phyloP scores from a whole-genome alignment of 1,140 invertebrate species.

The Rhopalosiphum padi region DNA sequence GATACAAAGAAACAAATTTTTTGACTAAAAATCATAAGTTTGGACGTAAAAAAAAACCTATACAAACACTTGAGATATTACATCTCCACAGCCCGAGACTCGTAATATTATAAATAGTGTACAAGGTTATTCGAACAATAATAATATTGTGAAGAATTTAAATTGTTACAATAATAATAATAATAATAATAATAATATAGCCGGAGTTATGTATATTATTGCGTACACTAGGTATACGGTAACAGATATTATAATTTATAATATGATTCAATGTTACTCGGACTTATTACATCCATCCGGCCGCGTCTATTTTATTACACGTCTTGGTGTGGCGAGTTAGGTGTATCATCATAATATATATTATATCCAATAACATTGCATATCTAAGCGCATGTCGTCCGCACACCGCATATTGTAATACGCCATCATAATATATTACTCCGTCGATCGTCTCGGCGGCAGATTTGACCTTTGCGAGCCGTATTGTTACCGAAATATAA shows the following conservation, averaged over 20 bases:
- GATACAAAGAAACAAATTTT: background rate
- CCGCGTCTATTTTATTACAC: background rate
- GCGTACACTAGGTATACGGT: background rate
- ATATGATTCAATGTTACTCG: background rate
- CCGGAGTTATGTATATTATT: background rate
- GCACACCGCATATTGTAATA: background rate
- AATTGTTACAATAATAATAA: background rate
- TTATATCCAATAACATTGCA: background rate
- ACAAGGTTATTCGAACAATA: slow-evolving; percentile 9
- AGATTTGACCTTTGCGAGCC: background rate
- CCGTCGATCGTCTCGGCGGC: background rate
- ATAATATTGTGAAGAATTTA: slow-evolving; percentile 6
- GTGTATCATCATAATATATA: background rate
- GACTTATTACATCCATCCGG: slow-evolving; percentile 5
- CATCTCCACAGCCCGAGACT: background rate
- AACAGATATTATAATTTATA: slow-evolving; percentile 4
- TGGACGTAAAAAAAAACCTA: background rate
- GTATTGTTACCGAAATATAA: background rate
- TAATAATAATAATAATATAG: background rate
- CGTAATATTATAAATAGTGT: slow-evolving; percentile 3
- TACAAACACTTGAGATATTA: background rate
- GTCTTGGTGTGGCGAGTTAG: background rate
- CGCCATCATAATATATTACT: background rate
- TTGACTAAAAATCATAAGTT: background rate
- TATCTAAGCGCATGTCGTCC: background rate